phyloP scores from a whole-genome alignment of 1,140 invertebrate species.

The Oryzaephilus surinamensis region DNA sequence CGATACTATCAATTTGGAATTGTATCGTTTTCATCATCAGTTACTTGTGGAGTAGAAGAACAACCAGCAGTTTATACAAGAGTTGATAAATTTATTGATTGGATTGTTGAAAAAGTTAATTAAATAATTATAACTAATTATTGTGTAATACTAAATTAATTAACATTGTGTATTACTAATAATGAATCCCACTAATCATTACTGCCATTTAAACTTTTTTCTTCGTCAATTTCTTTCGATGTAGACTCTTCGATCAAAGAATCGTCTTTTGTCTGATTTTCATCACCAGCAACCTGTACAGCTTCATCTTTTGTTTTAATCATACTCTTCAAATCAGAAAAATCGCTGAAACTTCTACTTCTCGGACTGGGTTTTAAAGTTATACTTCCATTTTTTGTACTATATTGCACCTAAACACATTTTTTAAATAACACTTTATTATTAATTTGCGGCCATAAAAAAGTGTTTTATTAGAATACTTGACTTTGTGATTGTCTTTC shows the following conservation, averaged over 20 bases:
- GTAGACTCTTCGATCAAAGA: no score
- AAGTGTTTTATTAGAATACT: conserved; percentile 30
- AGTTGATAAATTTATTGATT: conserved; percentile 49
- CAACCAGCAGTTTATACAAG: conserved; percentile 53
- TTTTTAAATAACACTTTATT: no score
- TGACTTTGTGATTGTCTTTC: conserved; percentile 59
- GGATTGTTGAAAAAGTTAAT: conserved; percentile 51
- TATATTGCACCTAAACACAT: conserved; percentile 22
- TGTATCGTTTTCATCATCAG: conserved; percentile 41
- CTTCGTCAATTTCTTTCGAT: no score
- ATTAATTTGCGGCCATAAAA: background rate
- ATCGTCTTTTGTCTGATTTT: conserved; percentile 11
- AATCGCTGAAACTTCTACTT: conserved; percentile 18
- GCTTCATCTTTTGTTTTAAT: conserved; percentile 26
- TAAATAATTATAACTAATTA: no score
- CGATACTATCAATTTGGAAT: conserved; percentile 33
- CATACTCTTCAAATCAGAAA: conserved; percentile 17
- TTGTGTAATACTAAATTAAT: no score
- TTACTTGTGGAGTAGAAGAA: conserved; percentile 40
- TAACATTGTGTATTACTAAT: no score
- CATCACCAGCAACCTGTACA: conserved; percentile 19
- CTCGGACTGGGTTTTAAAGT: conserved; percentile 6
- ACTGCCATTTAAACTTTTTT: background rate
- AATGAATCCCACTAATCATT: no score
- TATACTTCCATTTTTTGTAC: conserved; percentile 23